Evolutionary conservation across 2,113 vertebrate genomes (phyloP).

Genomic region (Sprattus sprattus): DNA sequence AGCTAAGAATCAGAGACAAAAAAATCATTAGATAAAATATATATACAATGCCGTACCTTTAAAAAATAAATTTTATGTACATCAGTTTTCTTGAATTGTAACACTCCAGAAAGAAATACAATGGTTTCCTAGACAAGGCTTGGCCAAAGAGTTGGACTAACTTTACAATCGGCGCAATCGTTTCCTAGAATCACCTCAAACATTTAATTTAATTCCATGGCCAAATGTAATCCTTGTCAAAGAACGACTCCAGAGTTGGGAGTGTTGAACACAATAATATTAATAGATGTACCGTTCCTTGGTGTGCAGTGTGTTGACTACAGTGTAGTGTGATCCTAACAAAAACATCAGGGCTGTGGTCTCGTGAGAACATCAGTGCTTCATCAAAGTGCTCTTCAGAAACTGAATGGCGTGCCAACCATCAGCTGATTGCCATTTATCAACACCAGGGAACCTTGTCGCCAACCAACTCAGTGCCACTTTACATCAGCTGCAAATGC

Average conservation of each 20-base stretch:
- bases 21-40: slow-evolving; percentile 29
- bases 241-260: background rate
- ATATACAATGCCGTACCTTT: slow-evolving; percentile 42
- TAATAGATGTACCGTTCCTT: background rate
- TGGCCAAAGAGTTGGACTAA: background rate
- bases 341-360: background rate
- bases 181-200: background rate
- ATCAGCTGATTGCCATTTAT: background rate
- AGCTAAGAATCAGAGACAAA: slow-evolving; percentile 37
- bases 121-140: background rate
- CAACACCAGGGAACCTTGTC: background rate
- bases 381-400: slow-evolving; percentile 10
- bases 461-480: background rate
- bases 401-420: background rate
- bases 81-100: slow-evolving; percentile 48
- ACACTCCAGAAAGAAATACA: background rate
- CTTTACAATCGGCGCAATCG: background rate
- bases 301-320: background rate
- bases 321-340: background rate
- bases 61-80: slow-evolving; percentile 52
- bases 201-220: background rate
- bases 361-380: slow-evolving; percentile 5
- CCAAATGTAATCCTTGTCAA: background rate
- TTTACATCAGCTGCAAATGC: slow-evolving; percentile 5
- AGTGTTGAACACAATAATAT: background rate